Evolutionary conservation across 2,113 vertebrate genomes (phyloP), one percentile per base, ranked within the genome.

Genomic region (Seriola dumerili): DNA sequence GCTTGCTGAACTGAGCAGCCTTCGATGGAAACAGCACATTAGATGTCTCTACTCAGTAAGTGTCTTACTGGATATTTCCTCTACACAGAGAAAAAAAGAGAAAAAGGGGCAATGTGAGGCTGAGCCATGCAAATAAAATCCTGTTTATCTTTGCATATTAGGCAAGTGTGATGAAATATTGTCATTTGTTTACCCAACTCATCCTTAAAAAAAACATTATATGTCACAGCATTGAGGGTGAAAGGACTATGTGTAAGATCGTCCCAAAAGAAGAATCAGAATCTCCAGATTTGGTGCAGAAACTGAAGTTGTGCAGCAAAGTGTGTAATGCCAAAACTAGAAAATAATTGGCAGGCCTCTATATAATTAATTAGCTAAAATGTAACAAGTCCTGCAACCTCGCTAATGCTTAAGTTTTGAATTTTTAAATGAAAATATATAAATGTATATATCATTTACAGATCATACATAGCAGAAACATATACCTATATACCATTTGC

Each of bases 1-100:
- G 88, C 87, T 69, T 29, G 70, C 77, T 85, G 62, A 71, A 77
- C 85, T 74, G 40, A 81, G 86, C 72, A 61, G 11, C 71, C 73
- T 83, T 44, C 0, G 17, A 78, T 85, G 62, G 80, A 80, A 89
- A 88, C 57, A 85, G 73, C 62, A 71, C 25, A 38, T 64, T 25
- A 74, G 76, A 87, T 57, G 78, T 80, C 68, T 90, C n/a, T 75
- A 44, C 76, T 78, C 69, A 55, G 44, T 68, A 23, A 58, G 64
- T 29, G 25, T 85, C 65, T 86, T 38, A 71, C 29, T 63, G 67
- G 76, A 81, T 78, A 48, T 52, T 81, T 86, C 7, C 71, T 55
- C 62, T n/a, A 65, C 3, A 83, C 29, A 7, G 25, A 64, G 38
- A 70, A 32, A 59, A 29, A 25, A 54, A 44, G 2, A 29, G 11